Conservation (phyloP, 1,140 invertebrate genomes). For the Rhopalosiphum padi region DNA sequence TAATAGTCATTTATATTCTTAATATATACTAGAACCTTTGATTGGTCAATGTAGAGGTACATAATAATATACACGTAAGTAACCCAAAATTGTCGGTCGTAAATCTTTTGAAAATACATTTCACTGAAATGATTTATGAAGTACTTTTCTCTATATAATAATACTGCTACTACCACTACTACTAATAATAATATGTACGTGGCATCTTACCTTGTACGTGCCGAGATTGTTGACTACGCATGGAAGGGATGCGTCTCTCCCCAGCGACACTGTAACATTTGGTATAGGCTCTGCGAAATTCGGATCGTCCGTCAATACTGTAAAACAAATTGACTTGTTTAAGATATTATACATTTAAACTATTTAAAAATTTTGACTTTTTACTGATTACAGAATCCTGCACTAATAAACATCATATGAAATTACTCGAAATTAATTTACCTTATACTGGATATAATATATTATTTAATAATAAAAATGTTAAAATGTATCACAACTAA, state of each 20-base stretch:
- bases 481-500: too few relatives aligned
- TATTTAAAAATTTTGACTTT: too few relatives aligned
- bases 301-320: slow-evolving; percentile 82
- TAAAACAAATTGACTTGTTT: slow-evolving; percentile 63
- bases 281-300: slow-evolving; percentile 86
- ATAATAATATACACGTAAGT: background rate
- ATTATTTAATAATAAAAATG: too few relatives aligned
- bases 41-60: background rate
- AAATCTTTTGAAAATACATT: slow-evolving; percentile 47
- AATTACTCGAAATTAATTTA: background rate
- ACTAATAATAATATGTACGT: slow-evolving; percentile 50
- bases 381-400: background rate
- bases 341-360: too few relatives aligned
- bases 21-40: background rate
- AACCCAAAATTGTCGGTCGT: slow-evolving; percentile 28
- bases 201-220: slow-evolving; percentile 78
- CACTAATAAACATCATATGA: background rate
- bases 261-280: slow-evolving; percentile 86
- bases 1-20: background rate
- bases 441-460: background rate
- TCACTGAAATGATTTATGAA: slow-evolving; percentile 44
- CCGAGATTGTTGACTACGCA: slow-evolving; percentile 89
- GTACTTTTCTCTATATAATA: background rate
- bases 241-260: slow-evolving; percentile 83
- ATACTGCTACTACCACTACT: background rate